phyloP scores from a whole-genome alignment of 2,113 vertebrate genomes.

The Meleagris gallopavo region DNA sequence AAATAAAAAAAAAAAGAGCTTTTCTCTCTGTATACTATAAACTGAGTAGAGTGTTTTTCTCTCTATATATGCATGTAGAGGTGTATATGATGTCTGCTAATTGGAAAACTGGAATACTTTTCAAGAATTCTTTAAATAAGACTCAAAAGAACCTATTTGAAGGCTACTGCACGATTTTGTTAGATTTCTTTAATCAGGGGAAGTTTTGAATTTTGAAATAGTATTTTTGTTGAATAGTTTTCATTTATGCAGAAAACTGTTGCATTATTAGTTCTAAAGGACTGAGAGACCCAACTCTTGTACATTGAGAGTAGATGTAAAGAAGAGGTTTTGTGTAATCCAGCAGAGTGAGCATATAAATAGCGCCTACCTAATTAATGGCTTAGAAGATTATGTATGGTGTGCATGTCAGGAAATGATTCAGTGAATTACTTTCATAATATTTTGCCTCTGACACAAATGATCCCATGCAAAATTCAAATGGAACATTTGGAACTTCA shows the following conservation, averaged over 20 bases:
- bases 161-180: neutral
- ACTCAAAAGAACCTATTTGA: neutral
- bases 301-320: neutral
- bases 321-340: constrained; percentile 52
- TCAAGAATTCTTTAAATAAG: neutral
- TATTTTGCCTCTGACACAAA: neutral
- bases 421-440: neutral
- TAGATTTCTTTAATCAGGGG: neutral
- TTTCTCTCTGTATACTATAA: neutral
- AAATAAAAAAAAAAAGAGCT: neutral
- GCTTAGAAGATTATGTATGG: constrained; percentile 4
- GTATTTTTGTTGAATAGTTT: neutral
- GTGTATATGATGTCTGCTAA: neutral
- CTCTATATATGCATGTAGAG: neutral
- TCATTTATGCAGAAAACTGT: neutral
- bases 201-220: neutral
- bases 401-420: neutral
- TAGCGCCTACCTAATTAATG: constrained; percentile 22
- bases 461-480: neutral
- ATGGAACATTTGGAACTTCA: neutral
- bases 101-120: neutral
- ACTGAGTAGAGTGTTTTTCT: neutral
- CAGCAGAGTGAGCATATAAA: constrained; percentile 29
- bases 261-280: neutral
- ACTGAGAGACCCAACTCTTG: neutral